Base-by-base conservation (phyloP, 2,113 vertebrate genomes). In the Regulus satrapa region DNA sequence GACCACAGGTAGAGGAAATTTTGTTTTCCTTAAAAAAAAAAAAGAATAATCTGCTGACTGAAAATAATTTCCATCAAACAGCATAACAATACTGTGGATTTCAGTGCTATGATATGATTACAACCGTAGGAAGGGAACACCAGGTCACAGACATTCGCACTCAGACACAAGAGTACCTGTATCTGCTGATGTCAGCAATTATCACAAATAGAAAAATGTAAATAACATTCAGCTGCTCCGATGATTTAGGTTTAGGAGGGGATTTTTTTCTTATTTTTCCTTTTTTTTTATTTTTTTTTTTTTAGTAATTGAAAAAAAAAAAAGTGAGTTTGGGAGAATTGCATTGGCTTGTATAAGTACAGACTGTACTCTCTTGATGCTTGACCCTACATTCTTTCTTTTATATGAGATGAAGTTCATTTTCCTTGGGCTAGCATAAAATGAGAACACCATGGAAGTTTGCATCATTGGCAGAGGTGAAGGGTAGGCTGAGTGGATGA, bases 371-470 rank as follows among this genome's bases (percentile, higher is more conserved):
- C 29, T 88, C 88, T 97, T 31, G 6, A 31, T 88, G 54, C 38
- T 89, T 97, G 83, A 97, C 91, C 64, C 64, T 92, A 48, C 46
- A 72, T 96, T 95, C 79, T 91, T 96, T 94, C 41, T 88, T 95
- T 97, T 96, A 92, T 96, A 88, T 90, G 95, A 95, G 86, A 95
- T 87, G 68, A 91, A 96, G 89, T 92, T 91, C 17, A 36, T 96
- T 94, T 95, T 89, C 79, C 66, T 93, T 91, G 82, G 79, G 85
- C 86, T 95, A 97, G 40, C 73, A 79, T 34, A 56, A 95, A 95
- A 94, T 93, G 94, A 97, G 95, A 97, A 95, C 94, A 95, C 92
- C 91, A 29, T 68, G 91, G 73, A 95, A 87, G 80, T 79, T 40
- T 95, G 75, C 95, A 80, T 84, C 28, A 4, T 69, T 91, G 85